Evolutionary conservation across 2,113 vertebrate genomes (phyloP), one percentile per base, ranked within the genome.

Genomic region (Suncus etruscus): DNA sequence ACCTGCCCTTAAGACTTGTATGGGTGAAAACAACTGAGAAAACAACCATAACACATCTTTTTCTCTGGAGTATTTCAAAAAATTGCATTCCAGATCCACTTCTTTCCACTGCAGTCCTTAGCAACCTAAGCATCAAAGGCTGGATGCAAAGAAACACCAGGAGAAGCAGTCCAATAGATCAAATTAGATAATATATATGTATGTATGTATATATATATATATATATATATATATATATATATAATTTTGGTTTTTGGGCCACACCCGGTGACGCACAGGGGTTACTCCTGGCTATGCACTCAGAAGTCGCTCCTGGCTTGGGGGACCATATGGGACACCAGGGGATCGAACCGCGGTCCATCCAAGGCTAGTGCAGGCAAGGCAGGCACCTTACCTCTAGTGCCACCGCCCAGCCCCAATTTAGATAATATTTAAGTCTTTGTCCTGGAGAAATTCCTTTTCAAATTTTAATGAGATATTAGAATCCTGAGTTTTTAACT

Each of bases 41-140:
- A 66, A 77, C 29, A 69, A 32, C 47, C 39, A 18, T 11, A 79
- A 87, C 77, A 54, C 10, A 39, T 54, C 27, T 32, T 81, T 45
- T 32, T 88, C 69, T 15, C 4, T 51, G 27, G 2, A 31, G 4
- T 14, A 85, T 50, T 72, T 88, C 18, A 68, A 66, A 68, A 66
- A 85, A 48, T 81, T 76, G 31, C 54, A 47, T 72, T 65, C 81
- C 39, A 75, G 93, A 81, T 85, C 63, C 9, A 58, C 51, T 72
- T 65, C 47, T 85, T 89, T 3, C 31, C 18, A 69, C 6, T 25
- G 78, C 1, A 65, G 20, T 82, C 70, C 47, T 83, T 58, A 88
- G 51, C 16, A 48, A 72, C 70, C 50, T 10, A 70, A 20, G 18
- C 16, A 66, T 20, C 18, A 45, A 80, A 87, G 8, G 16, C 78